These are phyloP conservation scores for Drosophila neoperkinsi DNA, from an alignment of 2,888 invertebrate genomes.

Conservation along the genomic window DNA sequence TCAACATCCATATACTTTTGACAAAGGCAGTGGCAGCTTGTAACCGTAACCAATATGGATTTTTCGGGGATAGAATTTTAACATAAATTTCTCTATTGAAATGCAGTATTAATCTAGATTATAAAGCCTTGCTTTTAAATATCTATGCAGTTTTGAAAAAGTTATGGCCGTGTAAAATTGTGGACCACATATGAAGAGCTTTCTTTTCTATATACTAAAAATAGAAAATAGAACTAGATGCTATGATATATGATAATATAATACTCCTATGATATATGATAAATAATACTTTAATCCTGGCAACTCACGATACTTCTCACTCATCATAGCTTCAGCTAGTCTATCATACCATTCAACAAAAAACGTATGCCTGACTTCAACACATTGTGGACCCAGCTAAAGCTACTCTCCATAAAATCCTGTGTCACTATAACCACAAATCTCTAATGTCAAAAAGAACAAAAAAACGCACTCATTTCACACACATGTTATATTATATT, in stretches of 20 bases:
- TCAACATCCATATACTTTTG: background rate
- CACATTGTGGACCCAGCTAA: background rate
- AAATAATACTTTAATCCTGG: background rate
- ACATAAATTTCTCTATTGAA: background rate
- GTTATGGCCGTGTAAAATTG: background rate
- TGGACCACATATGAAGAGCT: background rate
- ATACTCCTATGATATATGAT: background rate
- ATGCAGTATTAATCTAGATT: background rate
- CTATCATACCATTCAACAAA: background rate
- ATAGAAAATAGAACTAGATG: background rate
- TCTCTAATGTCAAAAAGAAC: background rate
- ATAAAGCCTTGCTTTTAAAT: background rate
- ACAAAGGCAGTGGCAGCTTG: background rate
- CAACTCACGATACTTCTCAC: background rate
- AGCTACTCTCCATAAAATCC: background rate
- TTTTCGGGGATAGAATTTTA: background rate
- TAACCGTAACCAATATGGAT: background rate
- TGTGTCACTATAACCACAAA: conserved; percentile 2
- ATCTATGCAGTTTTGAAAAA: background rate
- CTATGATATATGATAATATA: background rate
- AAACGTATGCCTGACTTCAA: background rate
- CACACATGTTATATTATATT: conserved; percentile 51
- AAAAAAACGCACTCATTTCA: conserved; percentile 22
- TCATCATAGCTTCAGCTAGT: background rate
- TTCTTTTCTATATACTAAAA: background rate